These are phyloP conservation scores for Euzophera pinguis DNA, from an alignment of 2,888 invertebrate species.

Conservation along the genomic window DNA sequence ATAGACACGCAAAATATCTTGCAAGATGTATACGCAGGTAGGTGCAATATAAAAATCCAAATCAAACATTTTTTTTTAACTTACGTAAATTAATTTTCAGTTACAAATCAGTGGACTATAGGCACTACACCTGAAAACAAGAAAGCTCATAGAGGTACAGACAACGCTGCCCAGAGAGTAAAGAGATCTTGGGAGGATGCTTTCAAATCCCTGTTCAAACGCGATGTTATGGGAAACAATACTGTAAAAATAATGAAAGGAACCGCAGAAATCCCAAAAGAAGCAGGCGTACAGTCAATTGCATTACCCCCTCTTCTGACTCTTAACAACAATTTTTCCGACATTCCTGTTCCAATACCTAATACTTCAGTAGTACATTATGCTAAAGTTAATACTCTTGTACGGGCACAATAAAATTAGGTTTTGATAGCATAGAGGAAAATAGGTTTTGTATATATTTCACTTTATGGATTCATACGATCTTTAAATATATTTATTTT, in stretches of 20 bases:
- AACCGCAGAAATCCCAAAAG: constrained; percentile 47
- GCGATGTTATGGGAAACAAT: constrained; percentile 25
- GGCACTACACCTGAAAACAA: background rate
- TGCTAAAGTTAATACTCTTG: constrained; percentile 56
- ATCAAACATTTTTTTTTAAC: background rate
- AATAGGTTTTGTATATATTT: background rate
- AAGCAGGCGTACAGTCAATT: constrained; percentile 51
- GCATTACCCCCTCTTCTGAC: constrained; percentile 52
- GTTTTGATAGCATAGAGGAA: no score
- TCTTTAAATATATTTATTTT: no score
- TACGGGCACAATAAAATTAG: constrained; percentile 17
- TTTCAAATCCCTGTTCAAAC: constrained; percentile 28
- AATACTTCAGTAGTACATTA: constrained; percentile 66
- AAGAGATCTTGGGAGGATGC: constrained; percentile 20
- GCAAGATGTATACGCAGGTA: no score
- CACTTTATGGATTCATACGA: no score
- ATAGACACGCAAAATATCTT: no score
- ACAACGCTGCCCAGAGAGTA: background rate
- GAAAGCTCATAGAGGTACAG: background rate
- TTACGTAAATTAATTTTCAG: background rate
- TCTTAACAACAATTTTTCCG: constrained; percentile 54
- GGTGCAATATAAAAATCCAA: no score
- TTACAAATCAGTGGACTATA: background rate
- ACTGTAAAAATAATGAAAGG: constrained; percentile 47
- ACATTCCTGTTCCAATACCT: constrained; percentile 64